Percentiles rank a stretch among this genome's conserved stretches.
These are phyloP conservation scores for Tachina grossa DNA, from an alignment of 2,888 invertebrate species.

Conservation along the genomic window DNA sequence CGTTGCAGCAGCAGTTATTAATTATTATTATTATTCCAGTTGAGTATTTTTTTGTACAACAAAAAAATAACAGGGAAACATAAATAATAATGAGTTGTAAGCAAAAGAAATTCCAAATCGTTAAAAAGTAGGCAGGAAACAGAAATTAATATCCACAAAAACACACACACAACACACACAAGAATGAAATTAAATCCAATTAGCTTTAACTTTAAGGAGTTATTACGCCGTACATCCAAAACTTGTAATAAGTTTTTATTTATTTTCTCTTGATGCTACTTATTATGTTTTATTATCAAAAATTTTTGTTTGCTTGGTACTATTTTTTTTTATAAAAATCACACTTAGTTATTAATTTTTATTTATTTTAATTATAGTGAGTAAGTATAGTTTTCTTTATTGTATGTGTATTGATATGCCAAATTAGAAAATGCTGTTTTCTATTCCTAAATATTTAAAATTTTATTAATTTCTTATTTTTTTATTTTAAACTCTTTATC, in stretches of 20 bases:
- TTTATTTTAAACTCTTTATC: neutral
- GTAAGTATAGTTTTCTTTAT: neutral
- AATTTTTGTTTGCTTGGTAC: neutral
- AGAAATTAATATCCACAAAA: constrained; percentile 42
- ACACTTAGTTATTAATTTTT: neutral
- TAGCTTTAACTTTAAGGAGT: constrained; percentile 17
- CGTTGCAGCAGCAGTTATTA: constrained; percentile 4
- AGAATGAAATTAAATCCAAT: constrained; percentile 36
- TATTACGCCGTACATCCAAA: neutral
- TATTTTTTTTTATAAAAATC: neutral
- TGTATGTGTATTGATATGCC: constrained; percentile 33
- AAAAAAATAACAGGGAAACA: constrained; percentile 23
- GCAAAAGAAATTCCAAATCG: constrained; percentile 53
- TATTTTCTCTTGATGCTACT: neutral
- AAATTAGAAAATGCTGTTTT: constrained; percentile 16
- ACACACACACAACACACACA: neutral
- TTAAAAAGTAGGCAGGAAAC: constrained; percentile 46
- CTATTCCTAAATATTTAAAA: neutral
- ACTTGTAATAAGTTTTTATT: neutral
- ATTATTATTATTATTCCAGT: constrained; percentile 55
- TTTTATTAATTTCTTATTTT: neutral
- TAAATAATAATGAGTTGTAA: constrained; percentile 21
- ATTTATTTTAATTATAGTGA: neutral
- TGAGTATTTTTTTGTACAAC: constrained; percentile 34
- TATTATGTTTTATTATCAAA: too few species aligned